phyloP scores from a whole-genome alignment of 1,140 invertebrate species.

The Trypoxylus dichotomus region DNA sequence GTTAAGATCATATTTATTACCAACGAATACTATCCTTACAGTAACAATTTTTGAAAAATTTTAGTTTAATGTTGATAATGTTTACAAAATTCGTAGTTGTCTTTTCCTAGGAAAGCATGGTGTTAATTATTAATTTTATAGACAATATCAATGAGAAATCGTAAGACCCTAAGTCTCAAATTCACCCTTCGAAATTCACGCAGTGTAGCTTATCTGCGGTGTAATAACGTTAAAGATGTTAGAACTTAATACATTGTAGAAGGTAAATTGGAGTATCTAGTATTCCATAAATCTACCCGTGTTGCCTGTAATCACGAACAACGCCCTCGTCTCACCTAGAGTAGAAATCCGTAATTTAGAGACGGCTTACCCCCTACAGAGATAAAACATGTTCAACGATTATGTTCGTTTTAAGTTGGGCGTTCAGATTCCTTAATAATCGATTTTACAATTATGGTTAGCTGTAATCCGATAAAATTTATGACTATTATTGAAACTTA shows the following conservation, averaged over 20 bases:
- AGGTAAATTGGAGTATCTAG: slow-evolving; percentile 5
- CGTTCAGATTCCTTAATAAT: background rate
- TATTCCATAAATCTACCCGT: slow-evolving; percentile 12
- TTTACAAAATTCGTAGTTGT: too few species aligned
- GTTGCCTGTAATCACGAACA: background rate
- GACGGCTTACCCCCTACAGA: background rate
- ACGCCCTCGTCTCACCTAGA: background rate
- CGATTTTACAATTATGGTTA: background rate
- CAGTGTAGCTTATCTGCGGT: background rate
- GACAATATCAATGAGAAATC: too few species aligned
- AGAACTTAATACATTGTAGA: slow-evolving; percentile 10
- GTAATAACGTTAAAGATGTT: background rate
- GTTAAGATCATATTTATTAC: too few species aligned
- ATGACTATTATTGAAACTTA: background rate
- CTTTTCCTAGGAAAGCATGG: too few species aligned
- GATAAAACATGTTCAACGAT: slow-evolving; percentile 1
- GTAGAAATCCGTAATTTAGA: background rate
- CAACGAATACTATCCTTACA: too few species aligned
- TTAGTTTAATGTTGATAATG: too few species aligned
- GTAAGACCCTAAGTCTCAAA: background rate
- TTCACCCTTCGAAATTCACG: background rate
- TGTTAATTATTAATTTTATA: too few species aligned
- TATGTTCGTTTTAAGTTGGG: background rate
- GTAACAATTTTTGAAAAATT: too few species aligned
- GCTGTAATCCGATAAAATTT: background rate